Base-by-base conservation (phyloP, 2,797 vertebrate genomes). In the Pampus argenteus region DNA sequence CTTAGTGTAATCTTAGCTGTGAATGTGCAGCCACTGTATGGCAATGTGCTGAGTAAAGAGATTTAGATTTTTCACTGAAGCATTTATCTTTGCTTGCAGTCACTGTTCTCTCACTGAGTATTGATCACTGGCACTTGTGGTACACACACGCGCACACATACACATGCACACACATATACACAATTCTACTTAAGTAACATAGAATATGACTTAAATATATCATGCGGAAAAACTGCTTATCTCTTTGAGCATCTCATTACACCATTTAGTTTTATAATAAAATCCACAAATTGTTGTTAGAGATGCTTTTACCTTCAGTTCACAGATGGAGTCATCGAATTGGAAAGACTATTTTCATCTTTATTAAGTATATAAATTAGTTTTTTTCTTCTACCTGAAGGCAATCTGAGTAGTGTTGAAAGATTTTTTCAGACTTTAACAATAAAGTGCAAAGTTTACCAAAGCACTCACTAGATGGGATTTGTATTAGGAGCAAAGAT, bases 11-110 rank as follows among this genome's bases (percentile, higher is more conserved):
- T 83, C 79, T 82, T 64, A 59, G 66, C 65, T 40, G 66, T 44
- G 59, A 79, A 65, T 70, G 77, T 84, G 79, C 52, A 60, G 74
- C 61, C 69, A 17, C 52, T 66, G 51, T 76, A 66, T 28, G 8
- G 52, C 73, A 70, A 84, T 74, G 36, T 88, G 82, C 83, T 73
- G 85, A 85, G 74, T 68, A 81, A 73, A 85, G 82, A 87, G 76
- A 90, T 84, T 85, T 75, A 79, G 77, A 79, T 85, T 87, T 89
- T 83, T 70, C 67, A 74, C 66, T 82, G 52, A 66, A 49, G 69
- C 81, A 81, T 92, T 91, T 85, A 82, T 90, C 82, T 89, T 82
- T 42, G 59, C 82, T 75, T 82, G 54, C 72, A 74, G 82, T 69
- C 22, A n/a, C 71, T 73, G 73, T 83, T 83, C 60, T 86, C 74